phyloP scores from a whole-genome alignment of 2,113 vertebrate species.

The Tinamus guttatus region DNA sequence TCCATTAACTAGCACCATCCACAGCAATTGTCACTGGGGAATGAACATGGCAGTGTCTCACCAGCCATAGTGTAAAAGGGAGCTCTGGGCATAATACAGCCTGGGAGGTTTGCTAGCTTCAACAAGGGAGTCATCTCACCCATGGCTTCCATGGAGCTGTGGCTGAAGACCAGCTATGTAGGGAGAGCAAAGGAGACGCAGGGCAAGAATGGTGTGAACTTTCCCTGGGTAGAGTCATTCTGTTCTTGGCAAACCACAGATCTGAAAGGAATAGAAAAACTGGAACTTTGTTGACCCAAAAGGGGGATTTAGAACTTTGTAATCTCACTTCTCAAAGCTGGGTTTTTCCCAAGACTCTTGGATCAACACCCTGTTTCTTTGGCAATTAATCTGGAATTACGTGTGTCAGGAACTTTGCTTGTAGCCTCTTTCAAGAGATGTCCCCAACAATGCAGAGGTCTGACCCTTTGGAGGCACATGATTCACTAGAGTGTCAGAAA shows the following conservation, averaged over 20 bases:
- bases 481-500: not conserved
- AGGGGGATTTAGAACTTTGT: not conserved
- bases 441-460: not conserved
- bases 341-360: constrained; percentile 1
- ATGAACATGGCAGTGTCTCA: not conserved
- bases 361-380: not conserved
- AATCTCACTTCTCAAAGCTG: not conserved
- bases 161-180: not conserved
- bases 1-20: not conserved
- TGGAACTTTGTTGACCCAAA: not conserved
- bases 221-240: not conserved
- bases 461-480: accelerated
- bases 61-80: not conserved
- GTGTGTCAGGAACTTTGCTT: not conserved
- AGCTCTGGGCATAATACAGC: not conserved
- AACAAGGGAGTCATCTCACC: not conserved
- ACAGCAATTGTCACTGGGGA: not conserved
- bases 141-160: not conserved
- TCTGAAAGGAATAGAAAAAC: not conserved
- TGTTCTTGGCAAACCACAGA: not conserved
- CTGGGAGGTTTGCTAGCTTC: not conserved
- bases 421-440: not conserved
- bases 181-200: not conserved
- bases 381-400: not conserved
- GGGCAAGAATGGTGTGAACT: not conserved